A percentile compares a stretch with the other conserved stretches of the same genome.
Conservation (phyloP, 2,888 invertebrate genomes). For the Lomographa bimaculata region DNA sequence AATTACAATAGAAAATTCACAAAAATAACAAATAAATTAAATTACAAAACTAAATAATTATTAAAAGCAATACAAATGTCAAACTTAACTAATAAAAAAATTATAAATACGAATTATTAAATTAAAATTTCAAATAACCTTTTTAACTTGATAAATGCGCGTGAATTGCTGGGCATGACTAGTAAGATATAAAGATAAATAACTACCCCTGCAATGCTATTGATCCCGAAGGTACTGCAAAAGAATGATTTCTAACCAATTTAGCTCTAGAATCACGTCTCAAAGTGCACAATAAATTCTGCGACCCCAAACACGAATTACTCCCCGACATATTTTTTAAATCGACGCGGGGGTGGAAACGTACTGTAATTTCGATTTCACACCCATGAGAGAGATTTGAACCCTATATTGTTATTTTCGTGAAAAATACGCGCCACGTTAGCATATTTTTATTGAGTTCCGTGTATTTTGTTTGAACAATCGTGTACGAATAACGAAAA, state of each 20-base stretch:
- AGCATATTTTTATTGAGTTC: slow-evolving; percentile 28
- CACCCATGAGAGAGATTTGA: slow-evolving; percentile 49
- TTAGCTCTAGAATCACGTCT: slow-evolving; percentile 16
- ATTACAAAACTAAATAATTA: no score
- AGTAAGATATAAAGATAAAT: no score
- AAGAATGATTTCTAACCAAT: slow-evolving; percentile 10
- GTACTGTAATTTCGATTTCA: slow-evolving; percentile 48
- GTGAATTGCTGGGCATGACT: no score
- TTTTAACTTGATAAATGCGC: no score
- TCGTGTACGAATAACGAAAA: slow-evolving; percentile 7
- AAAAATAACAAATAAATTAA: no score
- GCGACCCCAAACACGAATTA: slow-evolving; percentile 35
- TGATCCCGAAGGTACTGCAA: no score
- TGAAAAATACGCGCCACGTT: slow-evolving; percentile 31
- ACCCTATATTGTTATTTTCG: slow-evolving; percentile 27
- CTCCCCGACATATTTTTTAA: slow-evolving; percentile 41
- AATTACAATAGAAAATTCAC: no score
- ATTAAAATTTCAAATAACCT: no score
- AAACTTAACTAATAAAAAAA: no score
- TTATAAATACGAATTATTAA: no score
- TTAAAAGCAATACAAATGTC: no score
- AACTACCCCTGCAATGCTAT: no score
- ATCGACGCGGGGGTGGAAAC: slow-evolving; percentile 42
- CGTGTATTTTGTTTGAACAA: slow-evolving; percentile 2
- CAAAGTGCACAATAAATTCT: slow-evolving; percentile 22